Conservation (phyloP, 2,797 vertebrate genomes). For the Xiphorhynchus erythropygius region DNA sequence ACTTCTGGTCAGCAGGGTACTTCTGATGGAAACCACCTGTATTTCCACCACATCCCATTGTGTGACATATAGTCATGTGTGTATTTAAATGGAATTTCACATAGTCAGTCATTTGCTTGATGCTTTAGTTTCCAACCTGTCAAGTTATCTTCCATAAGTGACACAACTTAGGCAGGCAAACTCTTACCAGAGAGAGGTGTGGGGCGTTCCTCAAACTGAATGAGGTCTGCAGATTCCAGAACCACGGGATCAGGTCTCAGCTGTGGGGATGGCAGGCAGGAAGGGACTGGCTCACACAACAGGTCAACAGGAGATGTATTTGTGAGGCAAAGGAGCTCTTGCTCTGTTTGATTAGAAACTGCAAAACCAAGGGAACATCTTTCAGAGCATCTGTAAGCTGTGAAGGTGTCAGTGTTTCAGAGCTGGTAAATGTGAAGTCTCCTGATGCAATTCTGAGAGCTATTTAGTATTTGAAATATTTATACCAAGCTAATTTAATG, state of each 20-base stretch:
- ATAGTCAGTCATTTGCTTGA: not conserved
- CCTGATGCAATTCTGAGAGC: not conserved
- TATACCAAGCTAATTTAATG: not conserved
- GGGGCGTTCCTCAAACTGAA: constrained; percentile 86
- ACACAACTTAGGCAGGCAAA: not conserved
- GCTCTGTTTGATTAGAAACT: constrained; percentile 78
- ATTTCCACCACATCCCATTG: not conserved
- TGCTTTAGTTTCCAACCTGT: not conserved
- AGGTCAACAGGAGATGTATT: constrained; percentile 87
- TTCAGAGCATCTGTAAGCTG: not conserved
- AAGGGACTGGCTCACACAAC: constrained; percentile 92
- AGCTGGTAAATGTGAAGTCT: not conserved
- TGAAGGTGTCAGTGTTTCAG: not conserved
- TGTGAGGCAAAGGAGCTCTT: constrained; percentile 85
- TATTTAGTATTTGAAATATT: not conserved
- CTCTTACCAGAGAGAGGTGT: constrained; percentile 69
- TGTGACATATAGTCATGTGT: fast-evolving
- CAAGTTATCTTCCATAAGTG: not conserved
- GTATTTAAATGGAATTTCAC: not conserved
- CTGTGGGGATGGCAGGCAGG: constrained; percentile 93
- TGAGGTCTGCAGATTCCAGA: constrained; percentile 85
- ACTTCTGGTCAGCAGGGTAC: not conserved
- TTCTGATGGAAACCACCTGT: not conserved
- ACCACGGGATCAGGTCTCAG: constrained; percentile 89
- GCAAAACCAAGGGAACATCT: not conserved